Percentiles rank a stretch among this genome's conserved stretches.
Conservation (phyloP, 2,797 vertebrate genomes). For the Rousettus madagascariensis region DNA sequence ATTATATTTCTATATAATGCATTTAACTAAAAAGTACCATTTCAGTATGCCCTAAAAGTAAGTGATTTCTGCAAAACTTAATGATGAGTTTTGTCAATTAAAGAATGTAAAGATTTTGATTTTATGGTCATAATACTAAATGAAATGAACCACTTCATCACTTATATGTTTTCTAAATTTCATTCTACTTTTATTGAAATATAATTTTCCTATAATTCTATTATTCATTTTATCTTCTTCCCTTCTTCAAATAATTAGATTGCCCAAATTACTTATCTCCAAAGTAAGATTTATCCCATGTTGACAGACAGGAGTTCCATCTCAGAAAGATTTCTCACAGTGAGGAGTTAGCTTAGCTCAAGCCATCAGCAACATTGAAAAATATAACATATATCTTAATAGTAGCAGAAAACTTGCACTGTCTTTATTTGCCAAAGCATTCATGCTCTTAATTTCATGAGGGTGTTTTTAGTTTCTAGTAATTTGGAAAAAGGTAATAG, state of each 20-base stretch:
- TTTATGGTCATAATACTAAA: not conserved
- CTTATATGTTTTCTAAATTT: not conserved
- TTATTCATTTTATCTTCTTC: not conserved
- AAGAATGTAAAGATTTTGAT: not conserved
- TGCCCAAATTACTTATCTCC: not conserved
- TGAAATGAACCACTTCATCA: not conserved
- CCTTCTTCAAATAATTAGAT: constrained; percentile 13
- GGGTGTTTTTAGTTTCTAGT: constrained; percentile 68
- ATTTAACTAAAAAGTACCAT: constrained; percentile 67
- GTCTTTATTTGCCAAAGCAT: constrained; percentile 18
- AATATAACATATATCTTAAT: not conserved
- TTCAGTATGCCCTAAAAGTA: constrained; percentile 39
- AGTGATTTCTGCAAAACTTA: not conserved
- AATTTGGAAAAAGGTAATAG: constrained; percentile 68
- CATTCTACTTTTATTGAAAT: not conserved
- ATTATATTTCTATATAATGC: constrained; percentile 71
- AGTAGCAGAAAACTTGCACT: not conserved
- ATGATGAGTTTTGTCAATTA: not conserved
- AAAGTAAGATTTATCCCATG: constrained; percentile 9
- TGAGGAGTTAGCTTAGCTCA: not conserved
- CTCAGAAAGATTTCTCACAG: not conserved
- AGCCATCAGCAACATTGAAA: not conserved
- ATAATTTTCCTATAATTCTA: not conserved
- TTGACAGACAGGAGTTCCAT: not conserved
- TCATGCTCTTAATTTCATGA: constrained; percentile 34